Conservation (phyloP, 2,797 vertebrate genomes). For the Coranthus polyacanthus region DNA sequence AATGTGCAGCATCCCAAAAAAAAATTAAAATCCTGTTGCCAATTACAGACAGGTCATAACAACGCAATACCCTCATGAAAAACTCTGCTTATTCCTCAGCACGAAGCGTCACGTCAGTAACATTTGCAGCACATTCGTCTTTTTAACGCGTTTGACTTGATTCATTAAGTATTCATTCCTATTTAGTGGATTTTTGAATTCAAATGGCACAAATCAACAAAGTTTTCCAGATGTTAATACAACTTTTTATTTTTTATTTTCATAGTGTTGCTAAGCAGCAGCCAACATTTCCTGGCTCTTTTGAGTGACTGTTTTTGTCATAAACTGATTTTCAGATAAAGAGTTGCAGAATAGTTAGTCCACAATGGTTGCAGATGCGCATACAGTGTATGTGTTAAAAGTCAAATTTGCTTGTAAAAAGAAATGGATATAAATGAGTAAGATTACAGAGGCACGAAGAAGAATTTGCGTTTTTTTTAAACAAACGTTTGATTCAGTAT, state of each 20-base stretch:
- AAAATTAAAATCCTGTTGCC: slow-evolving; percentile 19
- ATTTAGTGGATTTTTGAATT: background rate
- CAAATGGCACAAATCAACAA: background rate
- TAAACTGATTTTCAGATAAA: no score
- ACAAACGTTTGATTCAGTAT: slow-evolving; percentile 4
- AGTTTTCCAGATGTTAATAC: slow-evolving; percentile 1
- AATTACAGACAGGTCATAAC: slow-evolving; percentile 40
- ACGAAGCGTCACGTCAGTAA: background rate
- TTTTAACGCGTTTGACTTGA: background rate
- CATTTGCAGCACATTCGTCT: background rate
- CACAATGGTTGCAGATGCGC: background rate
- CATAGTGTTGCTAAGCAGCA: no score
- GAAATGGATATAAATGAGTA: background rate
- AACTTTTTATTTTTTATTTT: background rate
- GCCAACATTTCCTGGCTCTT: no score
- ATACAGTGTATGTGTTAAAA: background rate
- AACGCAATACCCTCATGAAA: background rate
- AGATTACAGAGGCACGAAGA: background rate
- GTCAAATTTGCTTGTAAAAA: background rate
- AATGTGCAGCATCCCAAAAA: slow-evolving; percentile 42
- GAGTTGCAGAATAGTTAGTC: background rate
- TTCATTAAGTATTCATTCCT: background rate
- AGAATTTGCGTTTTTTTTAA: slow-evolving; percentile 1
- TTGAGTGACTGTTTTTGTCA: no score
- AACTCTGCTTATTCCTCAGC: background rate